Evolutionary conservation across 2,113 vertebrate species (phyloP).

Genomic region (pig (Sus scrofa)): DNA sequence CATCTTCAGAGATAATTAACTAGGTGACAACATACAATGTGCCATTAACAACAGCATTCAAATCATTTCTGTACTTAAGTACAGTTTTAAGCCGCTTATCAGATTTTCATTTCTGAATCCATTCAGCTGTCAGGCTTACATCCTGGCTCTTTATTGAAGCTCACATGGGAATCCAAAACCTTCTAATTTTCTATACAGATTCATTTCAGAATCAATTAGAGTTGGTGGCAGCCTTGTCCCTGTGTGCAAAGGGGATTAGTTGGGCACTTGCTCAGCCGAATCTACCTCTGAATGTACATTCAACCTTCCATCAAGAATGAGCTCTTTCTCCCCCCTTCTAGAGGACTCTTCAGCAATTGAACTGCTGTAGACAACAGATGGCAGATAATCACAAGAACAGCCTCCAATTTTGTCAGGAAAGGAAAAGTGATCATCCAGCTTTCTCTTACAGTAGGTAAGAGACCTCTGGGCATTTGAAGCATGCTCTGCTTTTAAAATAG

Average conservation of each 20-base stretch:
- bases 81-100: constrained; percentile 92
- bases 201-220: constrained; percentile 97
- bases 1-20: constrained; percentile 91
- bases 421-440: constrained; percentile 73
- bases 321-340: constrained; percentile 85
- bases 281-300: constrained; percentile 88
- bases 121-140: constrained; percentile 91
- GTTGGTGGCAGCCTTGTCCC: constrained; percentile 91
- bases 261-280: constrained; percentile 90
- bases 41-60: constrained; percentile 90
- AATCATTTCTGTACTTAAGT: constrained; percentile 90
- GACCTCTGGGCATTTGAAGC: constrained; percentile 52
- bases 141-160: constrained; percentile 89
- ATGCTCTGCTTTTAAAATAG: constrained; percentile 69
- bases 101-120: constrained; percentile 90
- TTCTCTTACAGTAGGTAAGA: constrained; percentile 66
- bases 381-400: constrained; percentile 87
- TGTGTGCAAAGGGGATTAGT: constrained; percentile 93
- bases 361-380: constrained; percentile 92
- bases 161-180: constrained; percentile 91
- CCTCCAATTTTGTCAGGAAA: constrained; percentile 83
- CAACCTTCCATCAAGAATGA: constrained; percentile 86
- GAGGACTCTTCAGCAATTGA: constrained; percentile 87
- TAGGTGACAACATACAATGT: constrained; percentile 89
- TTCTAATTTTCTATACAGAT: constrained; percentile 92